Percentiles rank a stretch among this genome's conserved stretches.
Conservation (phyloP, 2,797 vertebrate species). For the Hoplostethus mediterraneus region DNA sequence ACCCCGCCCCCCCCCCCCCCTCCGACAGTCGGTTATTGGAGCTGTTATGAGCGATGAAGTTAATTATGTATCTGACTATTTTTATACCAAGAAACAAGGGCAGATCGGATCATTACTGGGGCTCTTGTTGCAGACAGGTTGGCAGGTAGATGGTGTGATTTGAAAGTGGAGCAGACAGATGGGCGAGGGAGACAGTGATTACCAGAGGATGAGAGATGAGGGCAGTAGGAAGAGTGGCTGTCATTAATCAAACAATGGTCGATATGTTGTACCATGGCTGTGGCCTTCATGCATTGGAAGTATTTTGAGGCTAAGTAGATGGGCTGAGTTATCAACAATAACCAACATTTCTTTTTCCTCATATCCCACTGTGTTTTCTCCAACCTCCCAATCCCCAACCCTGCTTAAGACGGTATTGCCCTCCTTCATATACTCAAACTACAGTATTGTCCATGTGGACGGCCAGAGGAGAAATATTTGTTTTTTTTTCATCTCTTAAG, state of each 20-base stretch:
- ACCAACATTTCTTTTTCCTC: slow-evolving; percentile 3
- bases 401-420: no score
- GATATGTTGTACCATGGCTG: slow-evolving; percentile 60
- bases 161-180: slow-evolving; percentile 82
- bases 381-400: no score
- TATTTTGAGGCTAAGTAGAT: slow-evolving; percentile 47
- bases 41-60: slow-evolving; percentile 82
- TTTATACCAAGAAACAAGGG: slow-evolving; percentile 79
- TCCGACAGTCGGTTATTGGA: slow-evolving; percentile 76
- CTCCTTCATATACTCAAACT: no score
- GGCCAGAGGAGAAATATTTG: no score
- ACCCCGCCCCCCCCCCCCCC: no score
- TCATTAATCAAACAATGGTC: slow-evolving; percentile 79
- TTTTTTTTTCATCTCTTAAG: no score
- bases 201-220: slow-evolving; percentile 76
- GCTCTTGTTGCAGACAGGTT: slow-evolving; percentile 67
- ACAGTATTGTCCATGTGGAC: no score
- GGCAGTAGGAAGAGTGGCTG: slow-evolving; percentile 53
- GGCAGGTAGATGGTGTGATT: slow-evolving; percentile 75
- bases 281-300: slow-evolving; percentile 55
- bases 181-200: slow-evolving; percentile 69
- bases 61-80: slow-evolving; percentile 82
- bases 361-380: not conserved
- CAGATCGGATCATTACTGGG: slow-evolving; percentile 74
- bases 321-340: slow-evolving; percentile 13